Evolutionary conservation across 1,140 invertebrate genomes (phyloP).

Genomic region (Papilio dardanus): DNA sequence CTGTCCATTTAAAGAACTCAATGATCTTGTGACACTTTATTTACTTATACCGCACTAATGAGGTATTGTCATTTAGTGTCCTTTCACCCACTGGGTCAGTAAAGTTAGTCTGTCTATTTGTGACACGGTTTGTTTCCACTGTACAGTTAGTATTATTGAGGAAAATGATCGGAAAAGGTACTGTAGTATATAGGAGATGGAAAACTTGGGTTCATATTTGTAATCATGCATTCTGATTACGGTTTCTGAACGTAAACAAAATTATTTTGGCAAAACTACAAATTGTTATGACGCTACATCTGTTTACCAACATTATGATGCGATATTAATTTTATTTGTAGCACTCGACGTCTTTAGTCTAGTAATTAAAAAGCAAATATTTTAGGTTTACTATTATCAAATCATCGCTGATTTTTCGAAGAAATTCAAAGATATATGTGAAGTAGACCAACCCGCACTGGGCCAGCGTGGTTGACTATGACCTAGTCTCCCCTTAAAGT

Average conservation of each 20-base stretch:
- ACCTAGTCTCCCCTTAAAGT: no score
- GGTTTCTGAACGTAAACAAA: background rate
- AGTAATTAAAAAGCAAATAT: background rate
- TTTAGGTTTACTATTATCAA: background rate
- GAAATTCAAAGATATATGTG: background rate
- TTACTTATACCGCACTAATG: no score
- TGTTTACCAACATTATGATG: background rate
- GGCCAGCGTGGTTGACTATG: no score
- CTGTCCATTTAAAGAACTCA: no score
- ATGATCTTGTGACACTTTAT: no score
- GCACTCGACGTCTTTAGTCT: background rate
- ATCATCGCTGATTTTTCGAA: background rate
- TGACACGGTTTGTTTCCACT: conserved; percentile 20
- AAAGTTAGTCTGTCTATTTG: background rate
- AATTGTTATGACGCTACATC: background rate
- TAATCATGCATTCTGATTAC: background rate
- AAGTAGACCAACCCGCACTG: no score
- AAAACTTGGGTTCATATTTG: background rate
- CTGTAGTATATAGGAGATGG: background rate
- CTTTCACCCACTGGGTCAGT: background rate
- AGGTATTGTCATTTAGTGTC: no score
- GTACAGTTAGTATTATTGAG: conserved; percentile 8
- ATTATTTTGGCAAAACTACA: background rate
- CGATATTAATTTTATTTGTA: background rate
- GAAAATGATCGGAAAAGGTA: conserved; percentile 21